Percentiles rank a stretch among this genome's conserved stretches.
These are phyloP conservation scores for Autographa pulchrina DNA, from an alignment of 2,888 invertebrate species.

Conservation along the genomic window DNA sequence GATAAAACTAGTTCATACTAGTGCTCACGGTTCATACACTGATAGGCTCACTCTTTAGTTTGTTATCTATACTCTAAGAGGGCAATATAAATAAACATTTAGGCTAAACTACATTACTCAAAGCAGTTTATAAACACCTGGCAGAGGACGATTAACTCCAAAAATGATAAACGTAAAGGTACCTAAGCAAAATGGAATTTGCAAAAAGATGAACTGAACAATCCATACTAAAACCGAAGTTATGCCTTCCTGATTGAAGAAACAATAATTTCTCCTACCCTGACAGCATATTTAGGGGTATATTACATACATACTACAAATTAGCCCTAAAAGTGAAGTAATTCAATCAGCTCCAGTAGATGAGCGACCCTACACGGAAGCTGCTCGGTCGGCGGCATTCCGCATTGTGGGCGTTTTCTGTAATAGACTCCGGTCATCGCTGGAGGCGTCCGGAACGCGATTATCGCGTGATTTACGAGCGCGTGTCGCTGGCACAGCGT, in stretches of 20 bases:
- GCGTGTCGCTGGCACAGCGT: slow-evolving; percentile 60
- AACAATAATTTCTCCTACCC: background rate
- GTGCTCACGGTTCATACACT: too few relatives aligned
- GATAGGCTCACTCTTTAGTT: too few relatives aligned
- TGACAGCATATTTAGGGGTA: background rate
- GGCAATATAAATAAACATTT: background rate
- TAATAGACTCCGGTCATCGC: slow-evolving; percentile 60
- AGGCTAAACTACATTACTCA: too few relatives aligned
- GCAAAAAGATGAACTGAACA: background rate
- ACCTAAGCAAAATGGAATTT: too few relatives aligned
- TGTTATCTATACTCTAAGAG: too few relatives aligned
- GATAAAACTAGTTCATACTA: too few relatives aligned
- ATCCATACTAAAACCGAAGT: background rate
- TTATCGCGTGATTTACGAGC: slow-evolving; percentile 67
- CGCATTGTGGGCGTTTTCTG: slow-evolving; percentile 55
- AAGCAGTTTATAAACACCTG: too few relatives aligned
- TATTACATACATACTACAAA: slow-evolving; percentile 8
- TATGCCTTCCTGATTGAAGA: background rate
- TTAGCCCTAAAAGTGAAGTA: slow-evolving; percentile 33
- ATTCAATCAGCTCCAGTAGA: slow-evolving; percentile 40
- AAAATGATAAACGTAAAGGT: too few relatives aligned
- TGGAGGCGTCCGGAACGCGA: slow-evolving; percentile 62
- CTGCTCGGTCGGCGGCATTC: slow-evolving; percentile 48
- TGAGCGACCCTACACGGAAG: slow-evolving; percentile 34
- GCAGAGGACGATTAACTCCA: too few relatives aligned